Conservation (phyloP, 1,140 invertebrate species). For the Aphaenogaster ashmeadi region DNA sequence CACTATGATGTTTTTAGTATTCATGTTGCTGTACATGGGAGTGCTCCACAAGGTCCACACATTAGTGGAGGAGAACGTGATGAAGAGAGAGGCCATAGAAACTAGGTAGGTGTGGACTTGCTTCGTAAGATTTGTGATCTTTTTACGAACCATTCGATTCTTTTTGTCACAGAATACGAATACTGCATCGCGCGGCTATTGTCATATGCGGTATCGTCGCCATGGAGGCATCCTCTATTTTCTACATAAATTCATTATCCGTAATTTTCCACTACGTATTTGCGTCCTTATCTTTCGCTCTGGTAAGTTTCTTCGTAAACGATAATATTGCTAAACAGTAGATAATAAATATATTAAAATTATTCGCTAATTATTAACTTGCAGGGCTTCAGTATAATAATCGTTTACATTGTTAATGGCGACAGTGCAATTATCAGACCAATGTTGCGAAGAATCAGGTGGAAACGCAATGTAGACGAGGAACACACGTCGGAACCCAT, state of each 20-base stretch:
- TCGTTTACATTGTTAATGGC: constrained; percentile 82
- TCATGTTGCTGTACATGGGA: constrained; percentile 87
- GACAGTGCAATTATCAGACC: constrained; percentile 79
- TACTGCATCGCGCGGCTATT: constrained; percentile 88
- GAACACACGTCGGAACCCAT: constrained; percentile 81
- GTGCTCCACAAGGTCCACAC: constrained; percentile 87
- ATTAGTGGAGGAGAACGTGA: constrained; percentile 83
- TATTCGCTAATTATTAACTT: constrained; percentile 59
- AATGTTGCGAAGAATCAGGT: constrained; percentile 81
- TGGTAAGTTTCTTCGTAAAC: constrained; percentile 86
- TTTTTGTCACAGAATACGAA: constrained; percentile 86
- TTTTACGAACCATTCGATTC: not conserved
- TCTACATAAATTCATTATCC: constrained; percentile 89
- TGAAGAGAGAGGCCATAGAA: constrained; percentile 84
- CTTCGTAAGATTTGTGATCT: not conserved
- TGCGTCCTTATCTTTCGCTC: constrained; percentile 87
- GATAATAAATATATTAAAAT: not conserved
- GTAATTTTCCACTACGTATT: constrained; percentile 89
- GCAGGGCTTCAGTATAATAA: constrained; percentile 84
- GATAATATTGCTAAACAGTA: not conserved
- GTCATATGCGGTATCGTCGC: constrained; percentile 88
- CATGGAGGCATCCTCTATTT: constrained; percentile 88
- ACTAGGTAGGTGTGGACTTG: constrained; percentile 77
- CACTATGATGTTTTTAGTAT: constrained; percentile 87
- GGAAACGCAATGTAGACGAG: constrained; percentile 77